Evolutionary conservation across 1,140 invertebrate genomes (phyloP).

Genomic region (Heterodera schachtii): DNA sequence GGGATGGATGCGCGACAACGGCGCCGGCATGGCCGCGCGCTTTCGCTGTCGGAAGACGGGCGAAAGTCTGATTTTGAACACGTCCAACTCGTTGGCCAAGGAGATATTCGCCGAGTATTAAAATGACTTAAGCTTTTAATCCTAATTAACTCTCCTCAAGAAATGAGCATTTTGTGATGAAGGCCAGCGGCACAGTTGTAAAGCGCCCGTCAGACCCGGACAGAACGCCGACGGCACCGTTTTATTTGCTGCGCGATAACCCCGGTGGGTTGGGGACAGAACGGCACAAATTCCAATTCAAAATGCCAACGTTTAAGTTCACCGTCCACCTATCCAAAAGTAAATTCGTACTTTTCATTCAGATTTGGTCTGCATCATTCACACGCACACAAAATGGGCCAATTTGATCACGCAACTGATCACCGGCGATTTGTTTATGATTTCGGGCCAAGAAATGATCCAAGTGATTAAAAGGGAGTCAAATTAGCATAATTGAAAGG

Average conservation of each 20-base stretch:
- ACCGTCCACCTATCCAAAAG: no score
- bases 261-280: background rate
- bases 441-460: constrained; percentile 95
- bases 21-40: constrained; percentile 75
- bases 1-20: constrained; percentile 71
- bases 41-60: background rate
- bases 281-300: no score
- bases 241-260: constrained; percentile 10
- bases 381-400: constrained; percentile 89
- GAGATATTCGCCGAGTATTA: constrained; percentile 9
- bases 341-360: no score
- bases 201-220: constrained; percentile 6
- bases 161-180: constrained; percentile 4
- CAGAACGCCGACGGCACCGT: constrained; percentile 6
- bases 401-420: constrained; percentile 80
- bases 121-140: background rate
- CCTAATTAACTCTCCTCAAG: background rate
- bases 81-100: constrained; percentile 14
- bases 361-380: constrained; percentile 64
- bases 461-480: constrained; percentile 70
- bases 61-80: constrained; percentile 2
- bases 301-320: no score
- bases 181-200: background rate
- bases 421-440: constrained; percentile 80
- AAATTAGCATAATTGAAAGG: background rate